phyloP scores from a whole-genome alignment of 2,113 vertebrate species.

The Marmota flaviventris region DNA sequence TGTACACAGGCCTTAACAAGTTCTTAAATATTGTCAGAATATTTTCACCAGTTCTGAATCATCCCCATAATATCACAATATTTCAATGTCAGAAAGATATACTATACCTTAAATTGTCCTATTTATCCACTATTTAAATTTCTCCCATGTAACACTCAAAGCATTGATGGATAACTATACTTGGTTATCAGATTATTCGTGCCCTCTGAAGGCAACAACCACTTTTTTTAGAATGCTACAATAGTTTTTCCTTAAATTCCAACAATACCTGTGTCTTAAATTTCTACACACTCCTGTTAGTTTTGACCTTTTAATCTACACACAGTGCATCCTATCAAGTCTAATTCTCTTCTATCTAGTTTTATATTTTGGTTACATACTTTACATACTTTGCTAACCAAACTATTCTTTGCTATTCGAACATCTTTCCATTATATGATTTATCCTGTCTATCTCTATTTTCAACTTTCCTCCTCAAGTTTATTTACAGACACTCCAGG shows the following conservation, averaged over 20 bases:
- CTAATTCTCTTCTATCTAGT: background rate
- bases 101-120: background rate
- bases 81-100: background rate
- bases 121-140: background rate
- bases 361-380: background rate
- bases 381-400: background rate
- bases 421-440: background rate
- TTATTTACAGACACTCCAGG: background rate
- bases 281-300: background rate
- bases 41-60: background rate
- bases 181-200: background rate
- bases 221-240: background rate
- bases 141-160: background rate
- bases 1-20: background rate
- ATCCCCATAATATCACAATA: background rate
- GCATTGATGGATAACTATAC: no score
- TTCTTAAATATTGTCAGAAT: background rate
- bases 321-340: background rate
- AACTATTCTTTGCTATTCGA: background rate
- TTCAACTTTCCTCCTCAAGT: background rate
- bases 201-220: fast-evolving
- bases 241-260: background rate
- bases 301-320: background rate
- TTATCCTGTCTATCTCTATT: background rate
- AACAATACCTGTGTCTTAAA: background rate